Evolutionary conservation across 1,140 invertebrate genomes (phyloP), one percentile per base, ranked within the genome.

Genomic region (Nylanderia fulva): DNA sequence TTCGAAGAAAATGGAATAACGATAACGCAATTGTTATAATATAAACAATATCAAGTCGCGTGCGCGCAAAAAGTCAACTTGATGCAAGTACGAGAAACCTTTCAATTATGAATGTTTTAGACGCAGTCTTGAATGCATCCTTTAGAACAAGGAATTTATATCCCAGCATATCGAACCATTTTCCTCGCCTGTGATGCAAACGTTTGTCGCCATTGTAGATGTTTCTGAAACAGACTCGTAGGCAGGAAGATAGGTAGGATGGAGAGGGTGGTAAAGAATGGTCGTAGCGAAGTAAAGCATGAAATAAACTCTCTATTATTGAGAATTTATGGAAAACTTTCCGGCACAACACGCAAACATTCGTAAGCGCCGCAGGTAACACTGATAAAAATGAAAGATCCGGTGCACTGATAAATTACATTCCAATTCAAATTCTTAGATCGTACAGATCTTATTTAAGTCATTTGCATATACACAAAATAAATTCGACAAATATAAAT

Each of bases 201-300:
- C 48, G 64, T 80, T 80, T 69, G 48, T 71, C 48, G 48, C 48
- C 69, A 80, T 80, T 80, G 77, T 58, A 42, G 77, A 80, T 80
- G 29, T 58, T 71, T 80, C 77, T 80, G 64, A 69, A 54, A 56
- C 48, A 80, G 48, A 36, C 36, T 69, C 64, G 48, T 48, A 24
- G 21, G 7, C 61, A 42, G 48, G 33, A 80, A 80, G 77, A 76
- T 61, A 61, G 36, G 54, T 15, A 80, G 64, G 64, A 69, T 42
- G n/a, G n/a, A 66, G 60, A 52, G 75, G 8, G 7, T 39, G 24
- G 24, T 21, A 56, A 80, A 71, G 48, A 80, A 71, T 80, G 33
- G 33, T 33, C 18, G 18, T 39, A 4, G 24, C 24, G 24, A 36
- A 56, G 24, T 42, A 54, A 54, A 56, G 76, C 7, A 9, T 60